Conservation (phyloP, 2,888 invertebrate genomes). For the Stenichneumon culpator region DNA sequence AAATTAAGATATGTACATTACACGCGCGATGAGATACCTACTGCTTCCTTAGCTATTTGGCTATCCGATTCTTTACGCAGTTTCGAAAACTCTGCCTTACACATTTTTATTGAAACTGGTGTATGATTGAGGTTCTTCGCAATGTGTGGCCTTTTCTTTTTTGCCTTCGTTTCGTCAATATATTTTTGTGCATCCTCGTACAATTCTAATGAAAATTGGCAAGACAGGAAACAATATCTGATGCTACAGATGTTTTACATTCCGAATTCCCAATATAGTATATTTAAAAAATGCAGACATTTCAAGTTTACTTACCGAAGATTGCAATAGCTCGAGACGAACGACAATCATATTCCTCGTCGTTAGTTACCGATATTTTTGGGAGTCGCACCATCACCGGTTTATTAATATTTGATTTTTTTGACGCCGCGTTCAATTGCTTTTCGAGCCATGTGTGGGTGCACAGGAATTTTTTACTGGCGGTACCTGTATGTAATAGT, state of each 20-base stretch:
- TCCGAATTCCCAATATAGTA: neutral
- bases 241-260: too few relatives aligned
- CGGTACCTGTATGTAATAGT: neutral
- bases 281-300: neutral
- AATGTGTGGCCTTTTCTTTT: neutral
- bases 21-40: neutral
- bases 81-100: neutral
- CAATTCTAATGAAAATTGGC: neutral
- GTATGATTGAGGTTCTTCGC: neutral
- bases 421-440: neutral
- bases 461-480: neutral
- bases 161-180: neutral
- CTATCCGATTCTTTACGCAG: neutral
- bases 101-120: neutral
- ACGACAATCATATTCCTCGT: neutral
- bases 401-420: neutral
- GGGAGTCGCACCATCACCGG: neutral
- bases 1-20: neutral
- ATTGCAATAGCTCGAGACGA: neutral
- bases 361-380: neutral
- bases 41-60: neutral
- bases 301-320: neutral
- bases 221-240: neutral
- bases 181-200: neutral
- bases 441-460: slow-evolving; percentile 3